Evolutionary conservation across 1,140 invertebrate genomes (phyloP).

Genomic region (Drosophila serrata): DNA sequence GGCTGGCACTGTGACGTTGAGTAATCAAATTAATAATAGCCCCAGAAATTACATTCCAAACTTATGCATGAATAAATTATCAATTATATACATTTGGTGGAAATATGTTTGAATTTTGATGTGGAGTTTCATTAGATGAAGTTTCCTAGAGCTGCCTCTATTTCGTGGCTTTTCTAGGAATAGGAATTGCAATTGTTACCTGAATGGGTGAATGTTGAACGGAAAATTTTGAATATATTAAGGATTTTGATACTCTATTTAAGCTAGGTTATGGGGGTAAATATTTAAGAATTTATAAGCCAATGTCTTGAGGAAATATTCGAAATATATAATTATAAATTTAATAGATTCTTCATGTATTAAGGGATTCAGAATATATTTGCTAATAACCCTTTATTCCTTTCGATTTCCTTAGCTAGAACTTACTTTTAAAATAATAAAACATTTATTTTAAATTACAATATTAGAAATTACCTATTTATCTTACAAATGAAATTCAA

Average conservation of each 20-base stretch:
- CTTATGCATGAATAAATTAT: constrained; percentile 76
- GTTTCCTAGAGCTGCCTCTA: constrained; percentile 11
- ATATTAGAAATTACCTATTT: too few species aligned
- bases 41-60: constrained; percentile 68
- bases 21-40: constrained; percentile 79
- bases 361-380: too few species aligned
- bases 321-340: too few species aligned
- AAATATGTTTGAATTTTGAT: constrained; percentile 9
- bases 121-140: constrained; percentile 21
- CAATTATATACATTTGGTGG: constrained; percentile 57
- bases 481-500: too few species aligned
- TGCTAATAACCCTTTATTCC: too few species aligned
- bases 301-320: too few species aligned
- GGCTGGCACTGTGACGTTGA: constrained; percentile 43
- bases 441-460: too few species aligned
- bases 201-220: neutral
- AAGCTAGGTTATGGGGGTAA: neutral
- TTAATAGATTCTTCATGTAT: too few species aligned
- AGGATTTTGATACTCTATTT: neutral
- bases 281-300: too few species aligned
- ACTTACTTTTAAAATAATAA: too few species aligned
- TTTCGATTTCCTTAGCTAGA: too few species aligned
- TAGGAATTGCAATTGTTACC: constrained; percentile 29
- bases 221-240: accelerated
- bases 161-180: constrained; percentile 32